Evolutionary conservation across 2,888 invertebrate genomes (phyloP), one percentile per base, ranked within the genome.

Genomic region (Cyclophora punctaria): DNA sequence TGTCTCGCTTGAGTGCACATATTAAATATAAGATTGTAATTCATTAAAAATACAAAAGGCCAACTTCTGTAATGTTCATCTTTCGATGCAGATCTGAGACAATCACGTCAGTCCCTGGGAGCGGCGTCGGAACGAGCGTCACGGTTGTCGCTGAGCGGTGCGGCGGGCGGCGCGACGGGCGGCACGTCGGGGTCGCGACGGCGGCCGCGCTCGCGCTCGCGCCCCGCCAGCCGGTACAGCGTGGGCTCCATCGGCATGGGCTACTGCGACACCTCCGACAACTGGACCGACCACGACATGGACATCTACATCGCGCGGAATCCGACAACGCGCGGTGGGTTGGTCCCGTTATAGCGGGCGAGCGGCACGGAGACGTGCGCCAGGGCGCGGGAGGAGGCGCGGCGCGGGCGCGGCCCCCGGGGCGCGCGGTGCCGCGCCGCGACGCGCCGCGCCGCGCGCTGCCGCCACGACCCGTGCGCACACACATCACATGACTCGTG

Each of bases 201-300:
- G 47, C 90, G 95, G 63, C 94, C 95, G 34, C 90, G 95, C 59
- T 95, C 95, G 50, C 91, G 95, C 66, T 94, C 94, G 59, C 92
- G 95, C 50, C 94, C 95, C 50, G 93, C 94, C 73, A 95, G 95
- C 84, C 91, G 96, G 69, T 93, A 93, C 73, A 86, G 93, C 57
- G 94, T 94, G 55, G 95, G 95, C 60, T 95, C 95, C 46, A 92
- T 95, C 66, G 95, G 95, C 45, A 89, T 95, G 69, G 95, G 95
- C 78, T 96, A 95, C 80, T 95, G 95, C 78, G 96, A 96, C 76
- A 96, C 96, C 75, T 94, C 95, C 48, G 95, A 96, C 78, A 95
- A 95, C 80, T 97, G 97, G 97, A 96, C 97, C 65, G 97, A 97
- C 83, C 96, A 97, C 80, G 97, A 97, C 76, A 96, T 97, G 95